These are phyloP conservation scores for Aricia agestis DNA, from an alignment of 1,140 invertebrate species.

Conservation along the genomic window DNA sequence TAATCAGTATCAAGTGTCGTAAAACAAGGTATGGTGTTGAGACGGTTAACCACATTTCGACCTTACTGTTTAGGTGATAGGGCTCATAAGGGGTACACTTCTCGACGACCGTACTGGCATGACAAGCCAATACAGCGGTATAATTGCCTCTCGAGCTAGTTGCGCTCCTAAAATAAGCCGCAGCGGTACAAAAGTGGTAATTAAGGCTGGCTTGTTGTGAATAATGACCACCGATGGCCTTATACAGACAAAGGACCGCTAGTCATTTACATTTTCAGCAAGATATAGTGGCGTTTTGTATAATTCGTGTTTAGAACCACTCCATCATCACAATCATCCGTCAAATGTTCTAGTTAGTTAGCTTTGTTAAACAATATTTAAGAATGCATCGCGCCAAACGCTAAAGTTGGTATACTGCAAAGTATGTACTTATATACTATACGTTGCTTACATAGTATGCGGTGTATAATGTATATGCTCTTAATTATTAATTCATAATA, in stretches of 20 bases:
- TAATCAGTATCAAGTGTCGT: constrained; percentile 22
- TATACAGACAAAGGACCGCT: constrained; percentile 24
- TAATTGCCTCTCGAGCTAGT: constrained; percentile 51
- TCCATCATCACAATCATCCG: not conserved
- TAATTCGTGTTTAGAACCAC: not conserved
- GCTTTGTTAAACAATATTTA: not conserved
- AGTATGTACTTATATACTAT: too few relatives aligned
- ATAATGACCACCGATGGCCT: constrained; percentile 40
- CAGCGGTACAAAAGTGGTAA: constrained; percentile 33
- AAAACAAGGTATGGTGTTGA: constrained; percentile 10
- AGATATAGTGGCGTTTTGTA: constrained; percentile 15
- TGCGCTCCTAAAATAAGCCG: constrained; percentile 38
- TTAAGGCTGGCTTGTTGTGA: constrained; percentile 45
- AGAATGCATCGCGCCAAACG: not conserved
- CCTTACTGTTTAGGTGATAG: too few relatives aligned
- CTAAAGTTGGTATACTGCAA: too few relatives aligned
- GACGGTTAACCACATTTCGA: too few relatives aligned
- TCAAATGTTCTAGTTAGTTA: not conserved
- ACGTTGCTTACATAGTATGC: too few relatives aligned
- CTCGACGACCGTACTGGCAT: constrained; percentile 8
- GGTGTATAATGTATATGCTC: too few relatives aligned
- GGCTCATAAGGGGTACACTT: too few relatives aligned
- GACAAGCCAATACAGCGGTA: constrained; percentile 46
- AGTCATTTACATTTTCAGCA: constrained; percentile 29
- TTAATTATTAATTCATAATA: too few relatives aligned